phyloP scores from a whole-genome alignment of 2,797 vertebrate genomes.

The Propithecus perrieri region DNA sequence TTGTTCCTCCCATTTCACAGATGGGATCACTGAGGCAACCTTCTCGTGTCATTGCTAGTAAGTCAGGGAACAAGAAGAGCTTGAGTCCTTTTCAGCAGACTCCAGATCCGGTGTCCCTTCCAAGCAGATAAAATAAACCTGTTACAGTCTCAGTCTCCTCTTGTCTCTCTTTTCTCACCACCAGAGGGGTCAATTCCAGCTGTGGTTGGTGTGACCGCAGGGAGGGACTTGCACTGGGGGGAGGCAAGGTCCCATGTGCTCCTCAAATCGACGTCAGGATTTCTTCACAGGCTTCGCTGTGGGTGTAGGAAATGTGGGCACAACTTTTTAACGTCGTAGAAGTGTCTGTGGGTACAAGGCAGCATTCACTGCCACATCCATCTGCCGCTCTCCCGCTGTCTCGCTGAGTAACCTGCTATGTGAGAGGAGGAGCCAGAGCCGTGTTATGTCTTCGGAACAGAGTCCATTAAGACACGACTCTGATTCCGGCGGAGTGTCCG shows the following conservation, averaged over 20 bases:
- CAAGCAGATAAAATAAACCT: not conserved
- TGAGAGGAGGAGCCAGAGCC: not conserved
- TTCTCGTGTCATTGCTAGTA: not conserved
- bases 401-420: conserved; percentile 43
- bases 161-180: not conserved
- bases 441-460: not conserved
- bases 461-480: not conserved
- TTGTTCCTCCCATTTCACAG: not conserved
- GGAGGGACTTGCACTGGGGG: not conserved
- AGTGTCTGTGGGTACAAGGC: conserved; percentile 46
- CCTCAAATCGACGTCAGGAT: not conserved
- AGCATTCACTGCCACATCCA: conserved; percentile 40
- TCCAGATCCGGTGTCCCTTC: not conserved
- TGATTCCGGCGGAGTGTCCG: accelerated
- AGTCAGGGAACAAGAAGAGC: not conserved
- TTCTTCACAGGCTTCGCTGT: not conserved
- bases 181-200: not conserved
- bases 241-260: not conserved
- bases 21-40: not conserved
- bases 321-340: conserved; percentile 8
- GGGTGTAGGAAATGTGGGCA: conserved; percentile 44
- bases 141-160: not conserved
- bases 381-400: conserved; percentile 27
- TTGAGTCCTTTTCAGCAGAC: not conserved
- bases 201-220: not conserved